Percentiles rank a stretch among this genome's conserved stretches.
Conservation (phyloP, 2,797 vertebrate genomes). For the Anniella stebbinsi region DNA sequence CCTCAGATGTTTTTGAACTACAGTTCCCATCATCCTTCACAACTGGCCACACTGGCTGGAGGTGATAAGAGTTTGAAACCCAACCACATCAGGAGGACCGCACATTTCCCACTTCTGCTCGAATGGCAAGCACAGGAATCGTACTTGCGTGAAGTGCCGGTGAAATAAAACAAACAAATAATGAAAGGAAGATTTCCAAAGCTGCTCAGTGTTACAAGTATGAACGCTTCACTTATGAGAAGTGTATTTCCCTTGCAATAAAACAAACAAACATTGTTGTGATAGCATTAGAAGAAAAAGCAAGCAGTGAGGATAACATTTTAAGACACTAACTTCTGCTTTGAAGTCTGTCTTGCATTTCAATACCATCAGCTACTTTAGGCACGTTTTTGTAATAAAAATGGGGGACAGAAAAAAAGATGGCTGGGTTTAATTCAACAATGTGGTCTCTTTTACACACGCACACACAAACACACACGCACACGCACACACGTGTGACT, state of each 20-base stretch:
- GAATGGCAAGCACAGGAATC: neutral
- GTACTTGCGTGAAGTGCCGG: neutral
- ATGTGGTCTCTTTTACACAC: neutral
- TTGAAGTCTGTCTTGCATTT: neutral
- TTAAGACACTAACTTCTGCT: too few species aligned
- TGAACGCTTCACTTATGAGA: neutral
- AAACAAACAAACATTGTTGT: too few species aligned
- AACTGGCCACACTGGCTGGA: too few species aligned
- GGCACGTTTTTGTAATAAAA: neutral
- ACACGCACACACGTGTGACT: neutral
- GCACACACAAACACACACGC: neutral
- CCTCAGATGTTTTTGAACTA: too few species aligned
- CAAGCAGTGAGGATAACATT: neutral
- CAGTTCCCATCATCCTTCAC: too few species aligned
- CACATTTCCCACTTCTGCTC: neutral
- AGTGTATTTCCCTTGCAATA: neutral
- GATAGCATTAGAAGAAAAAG: neutral
- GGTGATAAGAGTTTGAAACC: too few species aligned
- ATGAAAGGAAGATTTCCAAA: neutral
- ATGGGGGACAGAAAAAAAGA: neutral
- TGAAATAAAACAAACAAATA: neutral
- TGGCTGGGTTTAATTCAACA: slow-evolving; percentile 33
- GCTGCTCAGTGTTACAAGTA: neutral
- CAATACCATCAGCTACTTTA: neutral
- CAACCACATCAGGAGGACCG: too few species aligned